Evolutionary conservation across 2,797 vertebrate species (phyloP), one percentile per base, ranked within the genome.

Genomic region (Aldrovandia affinis): DNA sequence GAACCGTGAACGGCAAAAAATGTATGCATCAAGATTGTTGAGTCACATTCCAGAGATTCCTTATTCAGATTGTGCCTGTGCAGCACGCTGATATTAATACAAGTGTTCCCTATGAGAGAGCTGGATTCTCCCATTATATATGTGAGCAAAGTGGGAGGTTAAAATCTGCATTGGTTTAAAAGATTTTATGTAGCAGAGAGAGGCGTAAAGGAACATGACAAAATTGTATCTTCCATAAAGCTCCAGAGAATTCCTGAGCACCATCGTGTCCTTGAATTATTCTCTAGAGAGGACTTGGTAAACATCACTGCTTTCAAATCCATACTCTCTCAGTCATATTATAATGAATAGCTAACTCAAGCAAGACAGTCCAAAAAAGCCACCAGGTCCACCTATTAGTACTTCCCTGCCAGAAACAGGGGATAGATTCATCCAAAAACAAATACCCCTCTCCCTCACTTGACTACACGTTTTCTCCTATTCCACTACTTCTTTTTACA

Each of bases 11-110:
- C 33, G 22, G 68, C 33, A 73, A 6, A 42, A 47, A 47, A 47
- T 44, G 42, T n/a, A 68, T 50, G 30, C 61, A 80, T 63, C 10
- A 39, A 55, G 73, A 79, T 15, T 33, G n/a, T 73, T 52, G 59
- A 44, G 47, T 65, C 77, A 68, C 59, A 12, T 65, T 84, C 44
- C 61, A 33, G 50, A 22, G 52, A 68, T 15, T 47, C 63, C 36
- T 73, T 8, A 15, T 39, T 84, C 63, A 36, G 44, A 57, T 30
- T n/a, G 52, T 30, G 15, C 25, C 33, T 39, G 33, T n/a, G 59
- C 52, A 52, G 59, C 83, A 70, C 25, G n/a, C 61, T 73, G 61
- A 80, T 65, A 25, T 61, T 36, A n/a, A 81, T 61, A 59, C 59
- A 81, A 59, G 5, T 52, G 30, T 83, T 36, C 54, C n/a, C 22